phyloP scores from a whole-genome alignment of 1,140 invertebrate species.

The Drosophila watanabei region DNA sequence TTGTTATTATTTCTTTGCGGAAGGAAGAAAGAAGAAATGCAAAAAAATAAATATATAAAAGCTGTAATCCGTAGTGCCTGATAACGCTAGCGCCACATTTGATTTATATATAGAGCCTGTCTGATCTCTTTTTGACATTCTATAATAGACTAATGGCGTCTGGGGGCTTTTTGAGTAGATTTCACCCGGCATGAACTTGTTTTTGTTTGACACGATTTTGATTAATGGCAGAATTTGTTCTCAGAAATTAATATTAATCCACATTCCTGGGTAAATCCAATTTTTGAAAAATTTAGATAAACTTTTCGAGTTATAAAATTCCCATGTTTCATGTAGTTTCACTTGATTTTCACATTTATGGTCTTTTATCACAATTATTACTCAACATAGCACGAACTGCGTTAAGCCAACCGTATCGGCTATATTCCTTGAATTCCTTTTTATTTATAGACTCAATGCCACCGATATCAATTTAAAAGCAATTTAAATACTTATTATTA shows the following conservation, averaged over 20 bases:
- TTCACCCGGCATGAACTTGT: slow-evolving; percentile 32
- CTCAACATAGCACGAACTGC: slow-evolving; percentile 1
- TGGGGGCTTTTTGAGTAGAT: slow-evolving; percentile 27
- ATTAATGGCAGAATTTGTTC: slow-evolving; percentile 20
- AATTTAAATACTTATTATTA: slow-evolving; percentile 37
- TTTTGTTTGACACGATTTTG: slow-evolving; percentile 30
- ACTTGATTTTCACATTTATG: background rate
- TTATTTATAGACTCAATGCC: slow-evolving; percentile 23
- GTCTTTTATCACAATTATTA: slow-evolving; percentile 4
- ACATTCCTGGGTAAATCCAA: background rate
- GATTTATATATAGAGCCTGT: slow-evolving; percentile 17
- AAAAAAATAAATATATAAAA: slow-evolving; percentile 14
- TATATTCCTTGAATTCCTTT: slow-evolving; percentile 3
- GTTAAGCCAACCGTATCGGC: background rate
- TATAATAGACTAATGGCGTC: slow-evolving; percentile 17
- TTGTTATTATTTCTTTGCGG: slow-evolving; percentile 49
- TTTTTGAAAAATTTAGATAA: background rate
- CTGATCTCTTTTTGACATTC: slow-evolving; percentile 22
- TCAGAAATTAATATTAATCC: background rate
- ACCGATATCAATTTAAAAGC: slow-evolving; percentile 26
- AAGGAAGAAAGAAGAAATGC: slow-evolving; percentile 19
- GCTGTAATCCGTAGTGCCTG: slow-evolving; percentile 36
- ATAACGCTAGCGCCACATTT: slow-evolving; percentile 42
- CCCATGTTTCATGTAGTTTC: background rate
- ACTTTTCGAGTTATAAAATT: no score